A percentile compares a stretch with the other conserved stretches of the same genome.
Conservation (phyloP, 2,888 invertebrate genomes). For the Poecilobothrus nobilitatus region DNA sequence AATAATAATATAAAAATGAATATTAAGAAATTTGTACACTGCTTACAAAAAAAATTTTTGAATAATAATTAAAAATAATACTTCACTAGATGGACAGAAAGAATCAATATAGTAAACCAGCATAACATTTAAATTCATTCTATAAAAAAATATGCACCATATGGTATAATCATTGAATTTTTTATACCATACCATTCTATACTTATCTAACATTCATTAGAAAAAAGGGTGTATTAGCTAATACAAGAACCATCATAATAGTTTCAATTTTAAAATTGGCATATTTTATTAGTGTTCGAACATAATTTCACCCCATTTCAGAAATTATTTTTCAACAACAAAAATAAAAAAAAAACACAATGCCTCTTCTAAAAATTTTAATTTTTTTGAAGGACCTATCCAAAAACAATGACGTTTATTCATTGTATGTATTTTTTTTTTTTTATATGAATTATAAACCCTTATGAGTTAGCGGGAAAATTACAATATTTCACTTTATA, state of each 20-base stretch:
- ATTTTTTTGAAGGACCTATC: not conserved
- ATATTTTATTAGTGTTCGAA: too few relatives aligned
- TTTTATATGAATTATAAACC: not conserved
- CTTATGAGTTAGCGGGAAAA: not conserved
- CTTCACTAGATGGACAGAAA: too few relatives aligned
- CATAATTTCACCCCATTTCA: too few relatives aligned
- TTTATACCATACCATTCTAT: not conserved
- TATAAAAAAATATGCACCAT: not conserved
- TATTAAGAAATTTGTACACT: too few relatives aligned
- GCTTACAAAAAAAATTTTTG: too few relatives aligned
- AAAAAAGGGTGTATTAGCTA: not conserved
- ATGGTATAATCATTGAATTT: not conserved
- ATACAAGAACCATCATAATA: too few relatives aligned
- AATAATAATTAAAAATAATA: too few relatives aligned
- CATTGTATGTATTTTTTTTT: not conserved
- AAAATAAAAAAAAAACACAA: not conserved
- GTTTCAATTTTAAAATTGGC: too few relatives aligned
- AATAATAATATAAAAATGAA: too few relatives aligned
- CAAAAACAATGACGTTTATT: not conserved
- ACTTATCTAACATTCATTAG: too few relatives aligned
- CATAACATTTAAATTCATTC: not conserved
- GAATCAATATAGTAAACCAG: not conserved
- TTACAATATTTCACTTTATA: not conserved
- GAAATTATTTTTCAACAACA: not conserved
- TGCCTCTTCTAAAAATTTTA: not conserved